These are phyloP conservation scores for Apeira syringaria DNA, from an alignment of 2,888 invertebrate genomes.

Conservation along the genomic window DNA sequence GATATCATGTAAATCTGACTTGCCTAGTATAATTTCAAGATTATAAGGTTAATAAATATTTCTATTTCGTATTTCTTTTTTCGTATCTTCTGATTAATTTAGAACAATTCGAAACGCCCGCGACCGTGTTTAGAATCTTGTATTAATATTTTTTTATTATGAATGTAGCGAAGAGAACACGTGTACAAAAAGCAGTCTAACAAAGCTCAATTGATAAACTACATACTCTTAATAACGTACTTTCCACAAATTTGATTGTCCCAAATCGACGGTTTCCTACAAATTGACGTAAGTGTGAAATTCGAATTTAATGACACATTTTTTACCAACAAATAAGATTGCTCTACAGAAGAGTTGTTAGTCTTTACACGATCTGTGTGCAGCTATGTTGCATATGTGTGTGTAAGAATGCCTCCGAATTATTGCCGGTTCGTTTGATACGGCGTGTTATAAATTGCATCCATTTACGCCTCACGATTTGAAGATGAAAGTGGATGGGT, in stretches of 20 bases:
- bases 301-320: conserved; percentile 42
- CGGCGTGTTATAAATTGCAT: conserved; percentile 59
- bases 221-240: conserved; percentile 17
- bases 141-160: too few relatives aligned
- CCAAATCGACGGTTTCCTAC: conserved; percentile 32
- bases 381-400: conserved; percentile 19
- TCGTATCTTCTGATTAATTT: too few relatives aligned
- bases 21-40: too few relatives aligned
- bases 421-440: conserved; percentile 56
- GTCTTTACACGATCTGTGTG: conserved; percentile 7
- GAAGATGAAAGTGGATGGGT: conserved; percentile 28
- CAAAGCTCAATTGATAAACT: conserved; percentile 17
- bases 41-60: too few relatives aligned
- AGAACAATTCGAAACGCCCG: too few relatives aligned
- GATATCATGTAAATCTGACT: too few relatives aligned
- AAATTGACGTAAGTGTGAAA: conserved; percentile 35
- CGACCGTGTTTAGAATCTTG: too few relatives aligned
- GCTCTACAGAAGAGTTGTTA: conserved; percentile 4
- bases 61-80: too few relatives aligned
- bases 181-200: background rate
- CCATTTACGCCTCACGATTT: conserved; percentile 67
- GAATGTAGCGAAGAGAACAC: too few relatives aligned
- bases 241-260: conserved; percentile 32
- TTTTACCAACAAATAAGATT: conserved; percentile 33
- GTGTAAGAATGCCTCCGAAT: conserved; percentile 44